Evolutionary conservation across 1,140 invertebrate genomes (phyloP), one percentile per base, ranked within the genome.

Genomic region (Adoxophyes honmai): DNA sequence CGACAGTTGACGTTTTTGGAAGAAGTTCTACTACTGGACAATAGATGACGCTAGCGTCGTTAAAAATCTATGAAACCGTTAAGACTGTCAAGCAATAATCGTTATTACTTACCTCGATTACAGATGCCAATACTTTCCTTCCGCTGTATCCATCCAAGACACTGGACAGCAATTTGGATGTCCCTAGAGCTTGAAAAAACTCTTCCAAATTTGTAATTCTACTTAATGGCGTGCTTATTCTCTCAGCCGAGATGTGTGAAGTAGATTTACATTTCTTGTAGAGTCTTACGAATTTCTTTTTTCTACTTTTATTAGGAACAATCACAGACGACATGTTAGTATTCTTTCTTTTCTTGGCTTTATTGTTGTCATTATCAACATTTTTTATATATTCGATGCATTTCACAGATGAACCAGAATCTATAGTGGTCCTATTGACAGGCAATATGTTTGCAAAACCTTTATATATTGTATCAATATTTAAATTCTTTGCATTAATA

Each of bases 251-350:
- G 54, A 80, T 69, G 16, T 64, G 75, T 0, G 81, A 70, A 34
- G 72, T 76, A 0, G 82, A 84, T 56, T 84, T 84, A 42, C 78
- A 84, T 73, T 84, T 84, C 55, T 67, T 84, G 48, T 78, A 78
- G 28, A 80, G 64, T 54, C 55, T 78, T n/a, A 74, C 59, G 48
- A 66, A 85, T 56, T 56, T 64, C 78, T 59, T 55, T 71, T 39
- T 52, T 57, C 8, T 28, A 34, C 44, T 68, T 77, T 64, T 57
- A 4, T 28, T 4, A 28, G 21, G 21, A 28, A 28, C 21, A 28
- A 28, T 28, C 2, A 6, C 6, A 28, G 21, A 28, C 21, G 21
- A 28, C 6, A 6, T 6, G 6, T 28, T 28, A 6, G 2, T 6
- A 28, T 28, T 28, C 21, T 28, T 2, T 3, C 6, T 28, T 28